Evolutionary conservation across 2,888 invertebrate genomes (phyloP), one percentile per base, ranked within the genome.

Genomic region (Tubulanus polymorphus): DNA sequence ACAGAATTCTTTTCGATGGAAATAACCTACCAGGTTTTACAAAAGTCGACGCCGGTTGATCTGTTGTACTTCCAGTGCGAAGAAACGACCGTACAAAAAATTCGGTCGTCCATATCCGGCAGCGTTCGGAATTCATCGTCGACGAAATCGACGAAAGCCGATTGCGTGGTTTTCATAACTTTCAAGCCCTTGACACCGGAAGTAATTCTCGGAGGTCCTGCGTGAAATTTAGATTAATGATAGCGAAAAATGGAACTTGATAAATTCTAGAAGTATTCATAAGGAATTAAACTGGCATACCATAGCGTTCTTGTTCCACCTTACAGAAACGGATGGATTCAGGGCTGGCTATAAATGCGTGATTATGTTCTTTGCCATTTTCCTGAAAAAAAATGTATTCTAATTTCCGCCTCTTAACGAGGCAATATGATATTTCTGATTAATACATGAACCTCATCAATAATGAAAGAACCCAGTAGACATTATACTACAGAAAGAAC

Each of bases 81-180:
- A 61, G 86, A 85, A 1, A 90, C 88, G 10, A 87, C 82, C 0
- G 90, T 90, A 77, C 89, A 88, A 73, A 88, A 87, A 67, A 90
- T 85, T 62, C 90, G 83, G 74, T 90, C 90, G 46, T 86, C 84
- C 37, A 86, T 84, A 76, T 90, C 89, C 0, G 87, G 84, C 23
- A 90, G 79, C 0, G 88, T 87, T 27, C 89, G 85, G 75, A 86
- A 90, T 67, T 88, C 89, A 70, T 90, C 90, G 72, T 86, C 84
- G 25, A 89, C 85, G 70, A 90, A 90, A 75, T 89, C 88, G 2
- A 85, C 86, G 72, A 90, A 90, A 0, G 88, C 85, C 0, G 90
- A 90, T 72, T 90, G 87, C 0, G 90, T 90, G 0, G 90, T 90
- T 78, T 90, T 90, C 60, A 90, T 77, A 0, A 90, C 86, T 37